phyloP scores from a whole-genome alignment of 2,797 vertebrate genomes.

The Podargus strigoides region DNA sequence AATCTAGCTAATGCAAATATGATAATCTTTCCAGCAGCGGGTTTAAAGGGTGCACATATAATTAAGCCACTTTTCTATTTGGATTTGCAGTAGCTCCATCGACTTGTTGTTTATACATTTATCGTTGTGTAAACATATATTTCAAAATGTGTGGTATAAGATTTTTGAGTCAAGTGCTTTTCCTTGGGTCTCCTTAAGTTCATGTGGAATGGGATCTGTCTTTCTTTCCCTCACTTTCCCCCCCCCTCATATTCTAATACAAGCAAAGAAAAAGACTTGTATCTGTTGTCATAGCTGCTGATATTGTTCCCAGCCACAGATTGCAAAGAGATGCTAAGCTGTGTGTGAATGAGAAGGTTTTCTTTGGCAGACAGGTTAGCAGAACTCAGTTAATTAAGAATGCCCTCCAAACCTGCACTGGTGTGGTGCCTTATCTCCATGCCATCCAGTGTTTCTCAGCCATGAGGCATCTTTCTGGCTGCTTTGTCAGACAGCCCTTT shows the following conservation, averaged over 20 bases:
- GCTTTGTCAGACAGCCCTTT: neutral
- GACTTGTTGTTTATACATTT: constrained; percentile 51
- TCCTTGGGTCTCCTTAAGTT: neutral
- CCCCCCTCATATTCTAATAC: neutral
- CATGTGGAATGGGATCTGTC: neutral
- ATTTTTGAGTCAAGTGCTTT: constrained; percentile 15
- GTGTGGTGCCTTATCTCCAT: neutral
- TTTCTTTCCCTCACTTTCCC: neutral
- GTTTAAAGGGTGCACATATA: constrained; percentile 63
- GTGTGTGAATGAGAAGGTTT: neutral
- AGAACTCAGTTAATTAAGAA: neutral
- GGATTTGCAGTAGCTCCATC: constrained; percentile 47
- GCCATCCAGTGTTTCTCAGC: neutral
- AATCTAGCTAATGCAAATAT: constrained; percentile 61
- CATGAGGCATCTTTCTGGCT: neutral
- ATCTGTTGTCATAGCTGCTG: neutral
- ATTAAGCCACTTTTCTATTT: constrained; percentile 62
- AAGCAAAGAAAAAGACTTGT: neutral
- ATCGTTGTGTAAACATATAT: constrained; percentile 32
- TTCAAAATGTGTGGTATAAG: neutral
- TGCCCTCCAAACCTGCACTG: neutral
- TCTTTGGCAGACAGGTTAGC: neutral
- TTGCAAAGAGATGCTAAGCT: neutral
- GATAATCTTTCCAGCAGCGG: constrained; percentile 39
- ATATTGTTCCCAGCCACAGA: neutral